These are phyloP conservation scores for Andrena haemorrhoa DNA, from an alignment of 2,888 invertebrate species.

Conservation along the genomic window DNA sequence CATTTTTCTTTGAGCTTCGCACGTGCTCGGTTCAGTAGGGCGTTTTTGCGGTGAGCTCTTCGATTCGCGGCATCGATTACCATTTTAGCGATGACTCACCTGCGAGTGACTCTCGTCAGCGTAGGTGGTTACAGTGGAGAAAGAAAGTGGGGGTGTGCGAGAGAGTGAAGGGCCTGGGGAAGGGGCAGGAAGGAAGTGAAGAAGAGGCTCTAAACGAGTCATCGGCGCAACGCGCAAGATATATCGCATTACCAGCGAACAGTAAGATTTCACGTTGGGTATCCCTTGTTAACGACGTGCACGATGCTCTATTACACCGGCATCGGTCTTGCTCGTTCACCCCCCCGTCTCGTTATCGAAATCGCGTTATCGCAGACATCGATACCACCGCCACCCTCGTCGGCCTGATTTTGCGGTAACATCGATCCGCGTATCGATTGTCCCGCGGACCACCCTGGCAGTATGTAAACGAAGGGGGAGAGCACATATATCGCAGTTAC, in stretches of 20 bases:
- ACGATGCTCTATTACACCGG: conserved; percentile 9
- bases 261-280: conserved; percentile 62
- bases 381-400: conserved; percentile 49
- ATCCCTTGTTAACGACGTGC: conserved; percentile 47
- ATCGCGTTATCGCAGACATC: conserved; percentile 65
- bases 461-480: conserved; percentile 30
- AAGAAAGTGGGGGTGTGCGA: background rate
- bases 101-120: conserved; percentile 20
- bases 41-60: conserved; percentile 8
- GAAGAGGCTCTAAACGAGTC: conserved; percentile 45
- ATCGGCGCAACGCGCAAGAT: conserved; percentile 34
- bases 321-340: conserved; percentile 41
- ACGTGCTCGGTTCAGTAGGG: too few species aligned
- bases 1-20: too few species aligned
- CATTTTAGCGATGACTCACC: conserved; percentile 54
- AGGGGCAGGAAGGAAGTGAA: conserved; percentile 33
- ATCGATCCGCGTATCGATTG: conserved; percentile 60
- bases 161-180: background rate
- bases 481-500: conserved; percentile 11
- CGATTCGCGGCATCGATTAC: conserved; percentile 61
- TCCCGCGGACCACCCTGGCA: conserved; percentile 40
- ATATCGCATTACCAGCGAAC: conserved; percentile 59
- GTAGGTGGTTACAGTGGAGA: conserved; percentile 41
- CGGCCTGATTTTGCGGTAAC: conserved; percentile 56
- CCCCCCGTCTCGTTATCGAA: conserved; percentile 60